Evolutionary conservation across 2,888 invertebrate genomes (phyloP), one percentile per base, ranked within the genome.

Genomic region (Hemaris fuciformis): DNA sequence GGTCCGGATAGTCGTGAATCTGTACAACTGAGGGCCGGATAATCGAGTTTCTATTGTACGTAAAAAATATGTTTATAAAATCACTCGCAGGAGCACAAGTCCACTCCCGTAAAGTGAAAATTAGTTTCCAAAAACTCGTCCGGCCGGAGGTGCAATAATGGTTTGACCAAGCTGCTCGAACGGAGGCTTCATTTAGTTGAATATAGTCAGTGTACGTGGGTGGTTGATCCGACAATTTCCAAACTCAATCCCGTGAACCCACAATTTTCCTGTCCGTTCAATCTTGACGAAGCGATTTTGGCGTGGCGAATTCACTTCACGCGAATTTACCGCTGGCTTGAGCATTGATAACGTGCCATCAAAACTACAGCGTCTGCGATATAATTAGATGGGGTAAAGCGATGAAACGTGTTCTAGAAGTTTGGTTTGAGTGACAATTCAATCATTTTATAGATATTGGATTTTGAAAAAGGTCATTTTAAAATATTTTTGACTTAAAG

Each of bases 281-380:
- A 61, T 61, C 43, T 61, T 60, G 59, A 60, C 57, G 27, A 41
- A 62, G 60, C 41, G 57, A 61, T 65, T 65, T 60, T 42, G 61
- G 45, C 25, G 59, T 34, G 58, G 56, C 38, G 43, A 61, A 63
- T 60, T 58, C 57, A 57, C 53, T 53, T 57, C 59, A 66, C 48
- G 59, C 48, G 20, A 70, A 73, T 68, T 72, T 73, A 77, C 75
- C 60, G 60, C 56, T 62, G 62, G 62, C 63, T 66, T 53, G 57
- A 60, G 48, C 70, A 69, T 67, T 70, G 73, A 72, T 71, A 70
- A 64, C 67, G 64, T 23, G 23, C 42, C 56, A 53, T 27, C 48
- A 27, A 10, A 27, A 53, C 46, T 43, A 65, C 57, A 58, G 64
- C 60, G 62, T 10, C 34, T 59, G 61, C 65, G 65, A 62, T 69